These are phyloP conservation scores for Pollenia griseotomentosa DNA, from an alignment of 2,888 invertebrate genomes.

Conservation along the genomic window DNA sequence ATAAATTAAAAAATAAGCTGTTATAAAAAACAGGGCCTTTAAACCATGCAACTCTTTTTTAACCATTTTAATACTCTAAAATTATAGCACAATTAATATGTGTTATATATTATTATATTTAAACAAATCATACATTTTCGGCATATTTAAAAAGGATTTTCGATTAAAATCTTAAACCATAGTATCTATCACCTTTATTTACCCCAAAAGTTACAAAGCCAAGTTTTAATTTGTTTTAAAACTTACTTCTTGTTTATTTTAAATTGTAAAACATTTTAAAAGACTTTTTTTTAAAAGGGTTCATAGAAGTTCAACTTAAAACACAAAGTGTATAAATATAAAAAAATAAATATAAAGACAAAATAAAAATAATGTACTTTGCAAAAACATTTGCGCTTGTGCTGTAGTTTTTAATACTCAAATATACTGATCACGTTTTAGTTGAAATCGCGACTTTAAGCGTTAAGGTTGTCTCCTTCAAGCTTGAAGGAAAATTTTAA, in stretches of 20 bases:
- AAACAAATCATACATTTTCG: too few species aligned
- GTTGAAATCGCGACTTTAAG: conserved; percentile 68
- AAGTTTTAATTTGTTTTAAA: neutral
- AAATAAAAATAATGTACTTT: neutral
- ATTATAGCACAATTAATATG: too few species aligned
- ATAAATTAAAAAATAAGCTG: too few species aligned
- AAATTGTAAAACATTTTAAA: too few species aligned
- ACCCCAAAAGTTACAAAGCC: neutral
- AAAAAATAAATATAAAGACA: neutral
- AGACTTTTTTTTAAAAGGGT: conserved; percentile 2
- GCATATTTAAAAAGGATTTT: neutral
- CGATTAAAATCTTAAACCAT: neutral
- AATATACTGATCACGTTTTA: conserved; percentile 65
- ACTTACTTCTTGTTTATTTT: too few species aligned
- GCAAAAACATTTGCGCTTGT: conserved; percentile 21
- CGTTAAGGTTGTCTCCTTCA: conserved; percentile 45
- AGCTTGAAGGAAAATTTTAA: neutral
- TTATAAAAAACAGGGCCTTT: too few species aligned
- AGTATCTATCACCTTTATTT: neutral
- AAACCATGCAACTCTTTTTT: too few species aligned
- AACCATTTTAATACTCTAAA: too few species aligned
- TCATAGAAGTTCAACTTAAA: neutral
- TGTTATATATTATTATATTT: too few species aligned
- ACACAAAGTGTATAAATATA: conserved; percentile 4
- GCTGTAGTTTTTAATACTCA: conserved; percentile 42